These are phyloP conservation scores for Micrasema minimum DNA, from an alignment of 1,140 invertebrate genomes.

Conservation along the genomic window DNA sequence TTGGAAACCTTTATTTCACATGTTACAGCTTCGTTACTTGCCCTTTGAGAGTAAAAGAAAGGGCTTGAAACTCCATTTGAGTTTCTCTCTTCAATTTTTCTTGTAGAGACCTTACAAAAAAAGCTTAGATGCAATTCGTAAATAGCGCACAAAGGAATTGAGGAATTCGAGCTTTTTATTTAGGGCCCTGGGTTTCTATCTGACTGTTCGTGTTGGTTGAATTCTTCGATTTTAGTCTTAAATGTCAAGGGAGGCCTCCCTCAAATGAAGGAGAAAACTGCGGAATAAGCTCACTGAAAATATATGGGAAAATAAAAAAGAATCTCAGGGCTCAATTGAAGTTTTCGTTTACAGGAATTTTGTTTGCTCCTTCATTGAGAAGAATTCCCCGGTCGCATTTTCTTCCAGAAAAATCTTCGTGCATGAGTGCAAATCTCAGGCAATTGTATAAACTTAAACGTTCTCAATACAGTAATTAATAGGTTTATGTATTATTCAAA, in stretches of 20 bases:
- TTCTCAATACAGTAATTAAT: no score
- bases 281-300: conserved; percentile 36
- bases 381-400: conserved; percentile 8
- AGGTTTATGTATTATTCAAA: no score
- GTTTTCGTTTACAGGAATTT: conserved; percentile 30
- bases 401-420: no score
- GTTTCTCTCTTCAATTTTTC: background rate
- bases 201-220: background rate
- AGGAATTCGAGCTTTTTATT: conserved; percentile 5
- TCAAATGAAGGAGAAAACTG: conserved; percentile 38
- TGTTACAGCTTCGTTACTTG: conserved; percentile 51
- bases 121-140: background rate
- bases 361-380: conserved; percentile 32
- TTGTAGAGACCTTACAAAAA: conserved; percentile 5
- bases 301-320: conserved; percentile 40
- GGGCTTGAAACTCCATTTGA: conserved; percentile 26
- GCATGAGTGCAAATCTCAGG: no score
- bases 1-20: conserved; percentile 48
- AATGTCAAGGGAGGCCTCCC: conserved; percentile 35
- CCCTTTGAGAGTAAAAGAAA: conserved; percentile 46
- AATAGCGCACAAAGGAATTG: no score
- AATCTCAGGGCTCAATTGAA: conserved; percentile 33
- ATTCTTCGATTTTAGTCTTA: conserved; percentile 4
- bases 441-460: no score
- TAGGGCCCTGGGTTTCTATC: background rate